Evolutionary conservation across 2,888 invertebrate species (phyloP).

Genomic region (Mesochorus sp.): DNA sequence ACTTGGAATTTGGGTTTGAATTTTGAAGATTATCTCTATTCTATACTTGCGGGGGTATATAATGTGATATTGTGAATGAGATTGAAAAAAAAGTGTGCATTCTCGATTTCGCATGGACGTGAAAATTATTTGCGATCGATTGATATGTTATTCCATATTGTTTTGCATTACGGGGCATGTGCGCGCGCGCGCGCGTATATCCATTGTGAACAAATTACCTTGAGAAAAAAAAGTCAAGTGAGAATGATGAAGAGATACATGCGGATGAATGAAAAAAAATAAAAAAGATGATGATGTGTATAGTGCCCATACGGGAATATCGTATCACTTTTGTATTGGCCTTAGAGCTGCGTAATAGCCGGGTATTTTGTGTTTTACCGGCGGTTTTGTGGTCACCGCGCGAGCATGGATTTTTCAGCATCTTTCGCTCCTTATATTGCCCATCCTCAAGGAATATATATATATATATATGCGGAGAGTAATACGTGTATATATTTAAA

Average conservation of each 20-base stretch:
- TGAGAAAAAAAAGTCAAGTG: no score
- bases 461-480: background rate
- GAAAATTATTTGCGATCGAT: constrained; percentile 14
- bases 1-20: no score
- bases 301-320: constrained; percentile 17
- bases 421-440: constrained; percentile 26
- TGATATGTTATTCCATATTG: background rate
- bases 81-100: constrained; percentile 9
- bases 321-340: constrained; percentile 23
- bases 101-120: background rate
- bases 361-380: constrained; percentile 47
- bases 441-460: background rate
- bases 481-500: background rate
- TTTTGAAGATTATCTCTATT: no score
- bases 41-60: constrained; percentile 4
- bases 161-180: background rate
- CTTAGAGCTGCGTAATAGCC: constrained; percentile 26
- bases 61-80: constrained; percentile 37
- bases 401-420: constrained; percentile 39
- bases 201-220: constrained; percentile 6
- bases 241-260: background rate
- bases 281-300: constrained; percentile 12
- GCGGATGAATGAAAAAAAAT: background rate
- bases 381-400: constrained; percentile 51
- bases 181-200: no score